Evolutionary conservation across 1,140 invertebrate genomes (phyloP).

Genomic region (Calycopis cecrops): DNA sequence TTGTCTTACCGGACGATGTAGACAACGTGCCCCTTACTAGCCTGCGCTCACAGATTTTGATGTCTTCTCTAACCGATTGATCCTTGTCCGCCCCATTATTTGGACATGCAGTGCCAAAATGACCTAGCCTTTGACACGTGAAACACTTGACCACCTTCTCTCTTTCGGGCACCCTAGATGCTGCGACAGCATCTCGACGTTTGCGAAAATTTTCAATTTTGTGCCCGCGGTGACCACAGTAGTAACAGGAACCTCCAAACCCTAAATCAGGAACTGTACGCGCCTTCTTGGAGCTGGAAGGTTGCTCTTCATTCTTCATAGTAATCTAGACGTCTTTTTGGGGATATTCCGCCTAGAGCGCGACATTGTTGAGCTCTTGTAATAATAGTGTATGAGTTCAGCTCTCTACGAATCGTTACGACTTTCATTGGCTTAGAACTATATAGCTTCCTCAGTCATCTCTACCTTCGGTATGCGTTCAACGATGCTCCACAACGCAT

Average conservation of each 20-base stretch:
- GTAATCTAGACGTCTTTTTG: slow-evolving; percentile 13
- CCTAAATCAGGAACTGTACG: slow-evolving; percentile 1
- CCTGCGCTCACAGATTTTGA: slow-evolving; percentile 21
- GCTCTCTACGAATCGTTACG: slow-evolving; percentile 15
- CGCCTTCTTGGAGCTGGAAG: neutral
- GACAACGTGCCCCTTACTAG: slow-evolving; percentile 18
- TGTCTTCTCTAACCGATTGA: slow-evolving; percentile 12
- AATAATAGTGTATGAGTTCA: slow-evolving; percentile 16
- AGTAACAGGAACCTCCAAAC: slow-evolving; percentile 23
- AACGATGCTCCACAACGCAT: slow-evolving; percentile 19
- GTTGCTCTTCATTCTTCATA: neutral
- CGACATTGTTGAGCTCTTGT: slow-evolving; percentile 17
- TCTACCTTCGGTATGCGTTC: slow-evolving; percentile 21
- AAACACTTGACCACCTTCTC: slow-evolving; percentile 15
- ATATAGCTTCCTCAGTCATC: slow-evolving; percentile 18
- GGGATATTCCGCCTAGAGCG: slow-evolving; percentile 15
- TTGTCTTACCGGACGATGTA: slow-evolving; percentile 25
- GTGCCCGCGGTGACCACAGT: slow-evolving; percentile 20
- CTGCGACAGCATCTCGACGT: slow-evolving; percentile 11
- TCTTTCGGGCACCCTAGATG: slow-evolving; percentile 5
- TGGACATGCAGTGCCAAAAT: no score
- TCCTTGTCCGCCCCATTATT: slow-evolving; percentile 1
- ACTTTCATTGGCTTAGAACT: slow-evolving; percentile 15
- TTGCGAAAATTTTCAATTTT: slow-evolving; percentile 24
- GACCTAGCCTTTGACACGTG: no score